These are phyloP conservation scores for Hippopotamyrus pictus DNA, from an alignment of 2,797 vertebrate genomes.

Conservation along the genomic window DNA sequence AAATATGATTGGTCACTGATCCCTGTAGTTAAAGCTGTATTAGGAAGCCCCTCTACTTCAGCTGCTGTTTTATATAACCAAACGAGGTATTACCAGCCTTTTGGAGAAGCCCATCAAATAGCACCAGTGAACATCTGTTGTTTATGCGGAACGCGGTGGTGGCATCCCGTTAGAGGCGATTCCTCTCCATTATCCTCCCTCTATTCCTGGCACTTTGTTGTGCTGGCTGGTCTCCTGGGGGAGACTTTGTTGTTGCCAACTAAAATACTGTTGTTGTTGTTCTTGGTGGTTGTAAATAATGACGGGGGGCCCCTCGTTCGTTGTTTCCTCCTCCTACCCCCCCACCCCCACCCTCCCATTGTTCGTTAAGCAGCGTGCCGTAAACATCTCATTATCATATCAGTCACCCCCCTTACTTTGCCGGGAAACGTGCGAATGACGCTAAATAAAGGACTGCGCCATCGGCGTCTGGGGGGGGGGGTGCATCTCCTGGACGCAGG, in stretches of 20 bases:
- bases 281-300: constrained; percentile 32
- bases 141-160: neutral
- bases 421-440: constrained; percentile 9
- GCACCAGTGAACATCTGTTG: constrained; percentile 11
- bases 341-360: neutral
- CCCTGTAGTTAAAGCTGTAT: neutral
- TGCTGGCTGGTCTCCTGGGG: neutral
- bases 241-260: neutral
- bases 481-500: neutral
- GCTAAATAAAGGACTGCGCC: neutral
- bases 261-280: constrained; percentile 28
- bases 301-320: constrained; percentile 27
- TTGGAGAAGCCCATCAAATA: neutral
- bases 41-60: neutral
- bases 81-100: neutral
- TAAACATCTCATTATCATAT: constrained; percentile 49
- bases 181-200: neutral
- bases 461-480: neutral
- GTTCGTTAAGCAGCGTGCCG: constrained; percentile 30
- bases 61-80: neutral
- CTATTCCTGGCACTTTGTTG: neutral
- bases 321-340: neutral
- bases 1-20: neutral
- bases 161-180: neutral
- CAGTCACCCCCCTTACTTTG: constrained; percentile 40